phyloP scores from a whole-genome alignment of 2,888 invertebrate genomes.

The Drosophila greeni region DNA sequence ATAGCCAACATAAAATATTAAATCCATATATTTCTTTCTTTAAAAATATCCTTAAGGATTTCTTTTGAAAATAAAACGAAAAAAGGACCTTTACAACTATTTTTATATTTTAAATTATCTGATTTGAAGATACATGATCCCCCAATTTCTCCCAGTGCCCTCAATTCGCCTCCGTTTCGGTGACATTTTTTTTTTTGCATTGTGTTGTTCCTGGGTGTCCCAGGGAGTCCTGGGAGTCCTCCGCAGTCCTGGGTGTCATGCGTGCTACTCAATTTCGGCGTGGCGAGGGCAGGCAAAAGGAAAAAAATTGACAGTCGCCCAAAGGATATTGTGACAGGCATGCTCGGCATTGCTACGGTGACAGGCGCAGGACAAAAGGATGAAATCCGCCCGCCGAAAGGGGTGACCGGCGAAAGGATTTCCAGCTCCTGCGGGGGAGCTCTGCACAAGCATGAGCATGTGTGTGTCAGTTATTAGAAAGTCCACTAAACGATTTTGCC shows the following conservation, averaged over 20 bases:
- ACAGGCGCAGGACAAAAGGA: constrained; percentile 60
- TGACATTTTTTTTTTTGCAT: constrained; percentile 39
- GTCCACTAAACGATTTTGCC: constrained; percentile 71
- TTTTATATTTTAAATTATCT: no score
- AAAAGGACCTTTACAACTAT: no score
- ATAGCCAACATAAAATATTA: no score
- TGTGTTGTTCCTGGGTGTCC: constrained; percentile 20
- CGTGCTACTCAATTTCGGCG: constrained; percentile 59
- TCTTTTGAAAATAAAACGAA: no score
- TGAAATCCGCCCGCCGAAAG: constrained; percentile 47
- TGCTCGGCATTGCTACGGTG: constrained; percentile 55
- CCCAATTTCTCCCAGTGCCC: constrained; percentile 11
- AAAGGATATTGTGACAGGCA: constrained; percentile 74
- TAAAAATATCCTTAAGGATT: no score
- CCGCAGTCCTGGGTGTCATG: constrained; percentile 51
- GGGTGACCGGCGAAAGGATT: constrained; percentile 51
- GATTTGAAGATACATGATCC: no score
- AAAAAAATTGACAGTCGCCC: constrained; percentile 64
- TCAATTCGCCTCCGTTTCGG: constrained; percentile 22
- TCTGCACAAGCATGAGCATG: neutral
- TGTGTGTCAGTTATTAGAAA: constrained; percentile 59
- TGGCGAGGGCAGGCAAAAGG: constrained; percentile 25
- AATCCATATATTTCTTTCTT: no score
- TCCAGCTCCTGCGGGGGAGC: constrained; percentile 30
- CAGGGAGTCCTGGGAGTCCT: constrained; percentile 43